These are phyloP conservation scores for Euura saliciscinereae DNA, from an alignment of 1,140 invertebrate genomes.

Conservation along the genomic window DNA sequence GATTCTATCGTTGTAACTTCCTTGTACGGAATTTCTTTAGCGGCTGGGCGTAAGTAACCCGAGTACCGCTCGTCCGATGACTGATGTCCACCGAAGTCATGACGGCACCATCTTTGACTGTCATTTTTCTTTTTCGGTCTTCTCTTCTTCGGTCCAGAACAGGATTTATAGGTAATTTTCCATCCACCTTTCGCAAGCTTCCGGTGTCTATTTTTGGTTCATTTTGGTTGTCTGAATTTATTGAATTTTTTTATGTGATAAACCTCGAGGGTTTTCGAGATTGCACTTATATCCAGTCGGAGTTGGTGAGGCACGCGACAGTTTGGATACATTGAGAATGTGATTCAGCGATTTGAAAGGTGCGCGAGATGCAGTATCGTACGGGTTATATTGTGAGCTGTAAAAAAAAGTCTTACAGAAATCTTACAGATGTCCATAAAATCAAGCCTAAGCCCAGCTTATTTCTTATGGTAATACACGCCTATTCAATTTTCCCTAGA, in stretches of 20 bases:
- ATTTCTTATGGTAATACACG: constrained; percentile 31
- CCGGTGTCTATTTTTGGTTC: no score
- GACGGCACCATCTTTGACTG: constrained; percentile 38
- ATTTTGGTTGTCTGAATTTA: no score
- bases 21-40: constrained; percentile 25
- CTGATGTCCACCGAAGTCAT: constrained; percentile 33
- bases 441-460: constrained; percentile 17
- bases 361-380: no score
- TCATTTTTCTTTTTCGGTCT: constrained; percentile 23
- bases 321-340: no score
- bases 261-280: no score
- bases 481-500: constrained; percentile 30
- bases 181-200: no score
- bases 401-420: constrained; percentile 6
- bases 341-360: neutral
- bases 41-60: constrained; percentile 26
- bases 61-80: constrained; percentile 30
- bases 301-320: no score
- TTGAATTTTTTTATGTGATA: no score
- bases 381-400: neutral
- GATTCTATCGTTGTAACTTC: constrained; percentile 31
- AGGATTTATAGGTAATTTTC: neutral
- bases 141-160: no score
- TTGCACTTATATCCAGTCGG: no score
- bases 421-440: constrained; percentile 8